phyloP scores from a whole-genome alignment of 2,113 vertebrate genomes.

The Rattus rattus region DNA sequence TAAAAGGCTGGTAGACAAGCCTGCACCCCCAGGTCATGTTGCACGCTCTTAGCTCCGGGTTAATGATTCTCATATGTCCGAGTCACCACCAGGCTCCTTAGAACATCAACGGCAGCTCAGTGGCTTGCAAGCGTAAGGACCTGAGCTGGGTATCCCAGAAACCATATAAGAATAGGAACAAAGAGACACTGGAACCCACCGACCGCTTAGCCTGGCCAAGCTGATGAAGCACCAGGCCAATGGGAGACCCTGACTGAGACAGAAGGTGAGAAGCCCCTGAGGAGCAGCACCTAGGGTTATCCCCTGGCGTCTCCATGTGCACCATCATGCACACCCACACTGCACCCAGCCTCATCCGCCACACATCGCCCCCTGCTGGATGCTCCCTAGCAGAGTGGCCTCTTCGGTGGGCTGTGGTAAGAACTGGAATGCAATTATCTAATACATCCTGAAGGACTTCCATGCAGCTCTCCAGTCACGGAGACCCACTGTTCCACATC shows the following conservation, averaged over 20 bases:
- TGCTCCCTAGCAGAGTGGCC: background rate
- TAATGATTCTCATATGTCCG: background rate
- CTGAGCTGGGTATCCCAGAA: background rate
- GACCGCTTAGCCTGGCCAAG: background rate
- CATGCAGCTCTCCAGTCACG: background rate
- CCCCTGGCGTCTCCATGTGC: background rate
- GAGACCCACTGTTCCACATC: background rate
- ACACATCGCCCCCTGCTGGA: background rate
- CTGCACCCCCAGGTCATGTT: accelerated
- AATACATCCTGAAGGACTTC: background rate
- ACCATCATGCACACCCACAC: too few species aligned
- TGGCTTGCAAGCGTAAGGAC: background rate
- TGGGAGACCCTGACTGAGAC: background rate
- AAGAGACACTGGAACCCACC: background rate
- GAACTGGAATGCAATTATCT: background rate
- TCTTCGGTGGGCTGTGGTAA: background rate
- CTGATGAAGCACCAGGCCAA: background rate
- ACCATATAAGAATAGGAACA: background rate
- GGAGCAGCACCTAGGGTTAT: background rate
- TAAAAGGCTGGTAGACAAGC: too few species aligned
- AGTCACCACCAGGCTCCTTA: background rate
- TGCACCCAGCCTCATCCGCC: background rate
- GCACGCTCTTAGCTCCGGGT: background rate
- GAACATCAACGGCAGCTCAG: background rate
- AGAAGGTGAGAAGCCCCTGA: background rate